Base-by-base conservation (phyloP, 2,113 vertebrate species). In the Sminthopsis crassicaudata region DNA sequence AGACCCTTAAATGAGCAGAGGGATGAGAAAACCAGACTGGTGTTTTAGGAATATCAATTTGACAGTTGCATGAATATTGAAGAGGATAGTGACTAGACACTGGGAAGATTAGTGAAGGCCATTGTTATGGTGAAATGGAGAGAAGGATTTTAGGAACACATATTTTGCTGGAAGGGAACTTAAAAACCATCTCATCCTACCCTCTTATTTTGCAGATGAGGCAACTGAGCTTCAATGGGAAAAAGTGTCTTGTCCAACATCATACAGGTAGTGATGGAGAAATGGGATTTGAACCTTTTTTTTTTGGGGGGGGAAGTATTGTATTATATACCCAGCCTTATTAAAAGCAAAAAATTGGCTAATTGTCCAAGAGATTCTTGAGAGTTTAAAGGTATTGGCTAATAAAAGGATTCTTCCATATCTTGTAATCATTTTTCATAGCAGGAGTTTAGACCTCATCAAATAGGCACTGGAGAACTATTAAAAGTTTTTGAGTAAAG, bases 211-310 rank as follows among this genome's bases (percentile, higher is more conserved):
- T 54, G 51, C 0, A 94, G 67, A 90, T 1, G 5, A 91, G 25
- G 9, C 42, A 46, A 50, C 51, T 93, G 36, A 46, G 46, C 91
- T 92, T 94, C n/a, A 84, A 36, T 46, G 54, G 95, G 11, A 51
- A 46, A 52, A 90, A 54, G 53, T 9, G 50, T 88, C 91, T 95
- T 91, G 55, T 91, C 48, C 26, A 95, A 67, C 53, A 12, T 53
- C 1, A 55, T 1, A 60, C 2, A 46, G 11, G 27, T 91, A 76
- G 50, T 53, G 91, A 1, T 60, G 30, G 8, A 84, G 16, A 92
- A 2, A 84, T 4, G 23, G 9, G 0, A 91, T 36, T 93, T 96
- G 22, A 23, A 11, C 19, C 84, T 30, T 60, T n/a, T 67, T 67
- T 60, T 55, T 55, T 25, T 8, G 46, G 48, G 50, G 50, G 10